These are phyloP conservation scores for Chloromyia formosa DNA, from an alignment of 2,888 invertebrate genomes.

Conservation along the genomic window DNA sequence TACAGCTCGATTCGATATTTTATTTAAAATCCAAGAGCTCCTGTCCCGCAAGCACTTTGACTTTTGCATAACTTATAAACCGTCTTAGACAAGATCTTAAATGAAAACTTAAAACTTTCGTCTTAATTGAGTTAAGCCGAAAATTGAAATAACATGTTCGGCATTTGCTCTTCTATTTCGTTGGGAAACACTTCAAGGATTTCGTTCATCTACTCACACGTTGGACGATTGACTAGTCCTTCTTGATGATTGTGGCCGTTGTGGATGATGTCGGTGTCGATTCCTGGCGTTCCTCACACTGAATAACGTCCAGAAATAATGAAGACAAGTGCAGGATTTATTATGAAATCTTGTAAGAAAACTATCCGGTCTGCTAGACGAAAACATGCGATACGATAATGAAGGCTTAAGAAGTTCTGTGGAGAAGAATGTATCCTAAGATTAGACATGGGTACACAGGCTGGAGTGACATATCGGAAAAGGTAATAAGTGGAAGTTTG, in stretches of 20 bases:
- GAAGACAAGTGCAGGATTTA: conserved; percentile 24
- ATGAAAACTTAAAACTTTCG: conserved; percentile 20
- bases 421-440: neutral
- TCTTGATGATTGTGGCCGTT: neutral
- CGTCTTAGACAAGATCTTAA: conserved; percentile 31
- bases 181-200: neutral
- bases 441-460: conserved; percentile 30
- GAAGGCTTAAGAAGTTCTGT: neutral
- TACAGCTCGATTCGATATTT: conserved; percentile 10
- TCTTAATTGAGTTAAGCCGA: conserved; percentile 62
- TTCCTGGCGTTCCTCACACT: neutral
- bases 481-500: conserved; percentile 13
- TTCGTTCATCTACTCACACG: neutral
- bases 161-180: conserved; percentile 2
- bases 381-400: neutral
- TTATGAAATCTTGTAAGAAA: conserved; percentile 8
- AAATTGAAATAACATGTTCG: conserved; percentile 64
- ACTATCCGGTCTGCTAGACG: neutral
- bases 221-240: conserved; percentile 4
- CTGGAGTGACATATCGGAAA: conserved; percentile 24
- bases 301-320: neutral
- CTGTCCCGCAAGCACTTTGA: conserved; percentile 9
- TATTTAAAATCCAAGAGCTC: conserved; percentile 3
- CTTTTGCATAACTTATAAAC: conserved; percentile 43
- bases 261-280: neutral